A percentile compares a stretch with the other conserved stretches of the same genome.
phyloP scores from a whole-genome alignment of 1,140 invertebrate species.

The Trichonephila clavipes region DNA sequence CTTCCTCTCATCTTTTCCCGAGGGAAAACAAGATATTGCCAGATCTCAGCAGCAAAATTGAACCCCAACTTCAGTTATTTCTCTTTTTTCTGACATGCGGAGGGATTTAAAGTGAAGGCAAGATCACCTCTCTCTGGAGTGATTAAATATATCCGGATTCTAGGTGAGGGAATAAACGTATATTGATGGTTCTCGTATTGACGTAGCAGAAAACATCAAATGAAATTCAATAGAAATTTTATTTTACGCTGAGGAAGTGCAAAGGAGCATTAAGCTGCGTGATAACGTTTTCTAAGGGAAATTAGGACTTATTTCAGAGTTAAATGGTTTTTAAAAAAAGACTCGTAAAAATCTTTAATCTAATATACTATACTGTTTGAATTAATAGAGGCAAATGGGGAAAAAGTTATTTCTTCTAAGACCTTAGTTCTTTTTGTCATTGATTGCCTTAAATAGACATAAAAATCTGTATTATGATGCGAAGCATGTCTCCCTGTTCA shows the following conservation, averaged over 20 bases:
- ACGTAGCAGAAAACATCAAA: neutral
- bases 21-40: neutral
- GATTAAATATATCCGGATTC: slow-evolving; percentile 11
- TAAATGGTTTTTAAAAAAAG: neutral
- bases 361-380: too few species aligned
- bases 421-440: too few species aligned
- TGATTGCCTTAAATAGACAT: too few species aligned
- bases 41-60: slow-evolving; percentile 7
- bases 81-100: neutral
- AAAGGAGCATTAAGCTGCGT: neutral
- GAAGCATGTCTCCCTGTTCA: too few species aligned
- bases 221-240: slow-evolving; percentile 15
- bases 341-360: neutral
- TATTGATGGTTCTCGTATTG: neutral
- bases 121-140: neutral
- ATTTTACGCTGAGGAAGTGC: neutral
- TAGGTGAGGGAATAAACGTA: neutral
- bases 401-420: too few species aligned
- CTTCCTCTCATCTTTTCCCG: neutral
- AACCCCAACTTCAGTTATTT: neutral
- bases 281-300: neutral
- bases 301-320: neutral
- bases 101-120: slow-evolving; percentile 23
- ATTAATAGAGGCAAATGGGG: too few species aligned
- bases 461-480: too few species aligned